These are phyloP conservation scores for Pseudomyrmex concolor DNA, from an alignment of 1,140 invertebrate genomes.

Conservation along the genomic window DNA sequence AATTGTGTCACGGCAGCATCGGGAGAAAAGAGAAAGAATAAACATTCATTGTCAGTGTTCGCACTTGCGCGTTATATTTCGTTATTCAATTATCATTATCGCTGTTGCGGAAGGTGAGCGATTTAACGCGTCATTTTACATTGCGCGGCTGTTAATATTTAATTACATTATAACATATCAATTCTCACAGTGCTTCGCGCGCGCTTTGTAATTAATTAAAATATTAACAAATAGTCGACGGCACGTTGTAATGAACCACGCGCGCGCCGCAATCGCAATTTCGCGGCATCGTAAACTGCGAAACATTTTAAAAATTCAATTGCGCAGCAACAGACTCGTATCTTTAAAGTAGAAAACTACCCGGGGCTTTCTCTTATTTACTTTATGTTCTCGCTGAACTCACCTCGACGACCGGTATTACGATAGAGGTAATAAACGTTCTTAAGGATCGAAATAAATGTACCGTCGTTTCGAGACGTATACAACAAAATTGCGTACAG, in stretches of 20 bases:
- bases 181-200: conserved; percentile 24
- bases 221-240: conserved; percentile 46
- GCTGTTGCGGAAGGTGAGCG: conserved; percentile 45
- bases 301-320: conserved; percentile 63
- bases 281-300: conserved; percentile 37
- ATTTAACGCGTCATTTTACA: conserved; percentile 58
- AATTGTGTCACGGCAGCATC: background rate
- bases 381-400: conserved; percentile 40
- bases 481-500: background rate
- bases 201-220: conserved; percentile 52
- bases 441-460: conserved; percentile 55
- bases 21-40: conserved; percentile 5
- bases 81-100: conserved; percentile 54
- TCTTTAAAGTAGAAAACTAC: conserved; percentile 61
- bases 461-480: background rate
- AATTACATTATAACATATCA: conserved; percentile 53
- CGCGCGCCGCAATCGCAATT: conserved; percentile 39
- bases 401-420: background rate
- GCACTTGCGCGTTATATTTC: conserved; percentile 8
- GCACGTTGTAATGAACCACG: conserved; percentile 41
- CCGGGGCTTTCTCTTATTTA: conserved; percentile 53
- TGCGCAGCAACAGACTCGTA: conserved; percentile 28
- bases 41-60: conserved; percentile 36
- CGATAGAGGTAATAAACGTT: conserved; percentile 62
- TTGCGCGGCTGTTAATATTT: conserved; percentile 46